phyloP scores from a whole-genome alignment of 1,140 invertebrate genomes.

The Magallana ariakensis region DNA sequence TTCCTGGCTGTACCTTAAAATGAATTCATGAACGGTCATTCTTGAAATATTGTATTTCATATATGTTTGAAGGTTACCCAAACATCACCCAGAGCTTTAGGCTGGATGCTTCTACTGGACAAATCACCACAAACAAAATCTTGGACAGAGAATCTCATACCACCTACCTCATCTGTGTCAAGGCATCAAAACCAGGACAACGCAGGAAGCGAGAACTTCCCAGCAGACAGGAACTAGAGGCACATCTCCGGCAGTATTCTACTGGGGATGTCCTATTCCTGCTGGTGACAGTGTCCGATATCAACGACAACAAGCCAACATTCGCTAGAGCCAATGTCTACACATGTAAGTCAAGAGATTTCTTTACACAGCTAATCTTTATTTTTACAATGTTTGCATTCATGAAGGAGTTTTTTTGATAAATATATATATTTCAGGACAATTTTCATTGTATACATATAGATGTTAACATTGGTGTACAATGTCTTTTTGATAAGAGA shows the following conservation, averaged over 20 bases:
- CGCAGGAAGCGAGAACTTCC: slow-evolving; percentile 53
- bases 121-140: slow-evolving; percentile 22
- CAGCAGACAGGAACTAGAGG: slow-evolving; percentile 40
- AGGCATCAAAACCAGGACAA: slow-evolving; percentile 27
- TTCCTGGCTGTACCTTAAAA: background rate
- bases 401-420: no score
- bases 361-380: no score
- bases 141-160: slow-evolving; percentile 59
- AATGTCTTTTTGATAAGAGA: no score
- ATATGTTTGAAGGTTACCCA: slow-evolving; percentile 21
- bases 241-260: background rate
- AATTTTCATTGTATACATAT: no score
- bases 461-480: no score
- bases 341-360: slow-evolving; percentile 20
- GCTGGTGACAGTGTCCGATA: slow-evolving; percentile 55
- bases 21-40: background rate
- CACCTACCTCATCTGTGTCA: slow-evolving; percentile 63
- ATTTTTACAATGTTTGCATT: no score
- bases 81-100: slow-evolving; percentile 31
- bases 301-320: slow-evolving; percentile 67
- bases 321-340: background rate
- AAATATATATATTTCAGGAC: no score
- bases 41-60: background rate
- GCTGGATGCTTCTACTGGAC: slow-evolving; percentile 28
- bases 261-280: slow-evolving; percentile 55